Evolutionary conservation across 2,888 invertebrate species (phyloP).

Genomic region (Phasia obesa): DNA sequence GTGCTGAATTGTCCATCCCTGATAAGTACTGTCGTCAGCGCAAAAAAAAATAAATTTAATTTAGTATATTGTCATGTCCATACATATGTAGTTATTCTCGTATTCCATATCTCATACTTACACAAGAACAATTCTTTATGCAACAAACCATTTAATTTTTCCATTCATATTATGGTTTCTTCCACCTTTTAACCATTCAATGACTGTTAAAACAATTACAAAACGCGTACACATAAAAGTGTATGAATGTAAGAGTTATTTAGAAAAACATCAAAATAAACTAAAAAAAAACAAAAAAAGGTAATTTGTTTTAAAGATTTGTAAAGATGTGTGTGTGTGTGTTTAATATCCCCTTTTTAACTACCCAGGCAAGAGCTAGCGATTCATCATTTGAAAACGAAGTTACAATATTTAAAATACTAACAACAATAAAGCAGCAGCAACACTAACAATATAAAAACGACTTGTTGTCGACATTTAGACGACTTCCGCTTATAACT

Average conservation of each 20-base stretch:
- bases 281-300: constrained; percentile 32
- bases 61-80: constrained; percentile 28
- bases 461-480: constrained; percentile 68
- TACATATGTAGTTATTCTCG: constrained; percentile 21
- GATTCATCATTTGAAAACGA: constrained; percentile 44
- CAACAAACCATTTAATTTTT: constrained; percentile 57
- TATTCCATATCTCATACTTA: not conserved
- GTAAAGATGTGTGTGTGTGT: constrained; percentile 1
- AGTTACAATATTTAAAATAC: constrained; percentile 48
- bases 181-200: constrained; percentile 44
- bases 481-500: constrained; percentile 69
- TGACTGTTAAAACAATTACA: constrained; percentile 46
- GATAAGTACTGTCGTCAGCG: not conserved
- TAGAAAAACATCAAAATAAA: constrained; percentile 24
- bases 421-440: constrained; percentile 22
- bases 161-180: constrained; percentile 63
- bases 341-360: constrained; percentile 19
- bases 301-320: constrained; percentile 44
- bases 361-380: constrained; percentile 31
- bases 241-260: constrained; percentile 8
- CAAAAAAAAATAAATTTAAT: not conserved
- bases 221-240: not conserved
- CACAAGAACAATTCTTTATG: constrained; percentile 24
- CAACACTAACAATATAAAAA: constrained; percentile 24
- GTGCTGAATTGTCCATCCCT: constrained; percentile 12